Conservation (phyloP, 2,888 invertebrate genomes). For the Acrobasis consociella region DNA sequence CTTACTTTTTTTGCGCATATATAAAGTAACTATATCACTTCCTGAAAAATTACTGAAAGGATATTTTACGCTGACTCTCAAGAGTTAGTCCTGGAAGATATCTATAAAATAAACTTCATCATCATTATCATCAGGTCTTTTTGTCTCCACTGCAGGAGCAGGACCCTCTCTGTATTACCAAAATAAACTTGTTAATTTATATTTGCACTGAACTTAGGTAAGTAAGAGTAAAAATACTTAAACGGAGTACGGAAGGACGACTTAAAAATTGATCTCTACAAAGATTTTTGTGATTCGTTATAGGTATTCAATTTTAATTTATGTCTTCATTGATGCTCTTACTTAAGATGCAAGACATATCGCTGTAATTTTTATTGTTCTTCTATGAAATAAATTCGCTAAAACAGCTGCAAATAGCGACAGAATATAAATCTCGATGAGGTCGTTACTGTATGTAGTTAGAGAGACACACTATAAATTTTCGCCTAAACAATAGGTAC, state of each 20-base stretch:
- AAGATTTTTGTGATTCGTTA: conserved; percentile 38
- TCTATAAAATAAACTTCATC: no score
- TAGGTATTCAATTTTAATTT: conserved; percentile 55
- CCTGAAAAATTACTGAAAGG: no score
- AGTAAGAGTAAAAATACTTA: no score
- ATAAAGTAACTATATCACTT: no score
- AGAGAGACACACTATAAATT: conserved; percentile 52
- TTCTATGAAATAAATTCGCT: conserved; percentile 57
- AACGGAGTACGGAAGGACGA: not conserved
- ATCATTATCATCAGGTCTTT: no score
- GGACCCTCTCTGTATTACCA: no score
- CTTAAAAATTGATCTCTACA: conserved; percentile 30
- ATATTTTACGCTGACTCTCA: no score
- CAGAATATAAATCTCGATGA: conserved; percentile 61
- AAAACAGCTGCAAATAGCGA: conserved; percentile 55
- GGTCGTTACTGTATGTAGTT: conserved; percentile 45
- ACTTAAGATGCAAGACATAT: conserved; percentile 56
- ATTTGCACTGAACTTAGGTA: no score
- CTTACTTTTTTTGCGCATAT: no score
- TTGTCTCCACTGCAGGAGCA: no score
- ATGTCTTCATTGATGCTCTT: conserved; percentile 47
- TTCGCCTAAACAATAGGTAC: conserved; percentile 57
- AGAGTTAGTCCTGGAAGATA: no score
- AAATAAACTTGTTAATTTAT: no score
- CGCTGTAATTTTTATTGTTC: conserved; percentile 57